Evolutionary conservation across 2,888 invertebrate species (phyloP).

Genomic region (Laspeyria flexula): DNA sequence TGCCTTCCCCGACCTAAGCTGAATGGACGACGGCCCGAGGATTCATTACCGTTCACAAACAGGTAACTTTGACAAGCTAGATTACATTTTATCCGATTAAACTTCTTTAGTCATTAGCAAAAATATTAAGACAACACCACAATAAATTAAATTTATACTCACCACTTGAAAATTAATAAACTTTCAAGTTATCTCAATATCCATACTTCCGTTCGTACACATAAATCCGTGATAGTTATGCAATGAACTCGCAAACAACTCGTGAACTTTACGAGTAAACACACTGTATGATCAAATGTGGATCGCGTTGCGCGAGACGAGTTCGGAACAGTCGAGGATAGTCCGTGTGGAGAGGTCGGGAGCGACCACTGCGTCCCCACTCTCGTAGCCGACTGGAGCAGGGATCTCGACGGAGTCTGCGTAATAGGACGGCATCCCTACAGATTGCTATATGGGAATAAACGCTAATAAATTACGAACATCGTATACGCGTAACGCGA

Average conservation of each 20-base stretch:
- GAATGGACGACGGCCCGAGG: slow-evolving; percentile 40
- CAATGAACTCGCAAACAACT: slow-evolving; percentile 51
- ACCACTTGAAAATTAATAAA: slow-evolving; percentile 56
- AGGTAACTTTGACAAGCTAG: slow-evolving; percentile 42
- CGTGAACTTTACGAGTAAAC: slow-evolving; percentile 56
- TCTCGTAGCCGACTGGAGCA: slow-evolving; percentile 79
- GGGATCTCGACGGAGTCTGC: slow-evolving; percentile 84
- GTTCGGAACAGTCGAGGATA: slow-evolving; percentile 54
- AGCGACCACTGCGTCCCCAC: slow-evolving; percentile 71
- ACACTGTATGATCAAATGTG: slow-evolving; percentile 53
- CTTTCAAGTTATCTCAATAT: slow-evolving; percentile 63
- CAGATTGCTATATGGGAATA: slow-evolving; percentile 85
- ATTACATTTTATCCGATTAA: slow-evolving; percentile 21
- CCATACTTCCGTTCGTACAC: slow-evolving; percentile 63
- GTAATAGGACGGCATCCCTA: slow-evolving; percentile 83
- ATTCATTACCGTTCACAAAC: slow-evolving; percentile 49
- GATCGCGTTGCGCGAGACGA: slow-evolving; percentile 53
- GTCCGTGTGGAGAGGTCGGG: slow-evolving; percentile 46
- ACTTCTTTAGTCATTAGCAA: background rate
- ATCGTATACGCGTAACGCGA: slow-evolving; percentile 79
- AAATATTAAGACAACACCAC: background rate
- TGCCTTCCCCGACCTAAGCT: slow-evolving; percentile 36
- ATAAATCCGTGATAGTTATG: slow-evolving; percentile 55
- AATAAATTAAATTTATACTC: slow-evolving; percentile 43
- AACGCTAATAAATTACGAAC: slow-evolving; percentile 85